Percentiles rank a stretch among this genome's conserved stretches.
These are phyloP conservation scores for Haliclona indistincta DNA, from an alignment of 37 sponge, comb jelly and placozoan genomes.

Conservation along the genomic window DNA sequence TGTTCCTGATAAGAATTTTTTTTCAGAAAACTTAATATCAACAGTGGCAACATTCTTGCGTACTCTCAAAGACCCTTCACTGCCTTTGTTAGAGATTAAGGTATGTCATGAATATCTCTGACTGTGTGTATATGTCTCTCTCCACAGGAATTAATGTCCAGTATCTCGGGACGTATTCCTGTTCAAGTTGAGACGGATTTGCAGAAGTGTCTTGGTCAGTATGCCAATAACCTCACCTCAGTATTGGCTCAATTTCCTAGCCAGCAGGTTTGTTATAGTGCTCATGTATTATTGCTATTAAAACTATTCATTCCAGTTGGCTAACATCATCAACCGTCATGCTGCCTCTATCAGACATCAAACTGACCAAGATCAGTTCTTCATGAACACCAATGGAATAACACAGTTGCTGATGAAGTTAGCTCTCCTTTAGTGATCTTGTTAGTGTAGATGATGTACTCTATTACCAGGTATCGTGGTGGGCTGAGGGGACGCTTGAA, in stretches of 20 bases:
- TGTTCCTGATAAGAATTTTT: slow-evolving; percentile 37
- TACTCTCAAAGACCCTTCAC: slow-evolving; percentile 58
- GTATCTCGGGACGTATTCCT: slow-evolving; percentile 76
- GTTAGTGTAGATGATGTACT: not conserved
- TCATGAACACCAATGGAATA: slow-evolving; percentile 75
- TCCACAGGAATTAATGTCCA: slow-evolving; percentile 83
- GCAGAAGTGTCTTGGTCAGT: slow-evolving; percentile 62
- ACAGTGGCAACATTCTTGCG: slow-evolving; percentile 18
- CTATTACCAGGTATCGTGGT: slow-evolving; percentile 51
- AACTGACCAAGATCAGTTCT: slow-evolving; percentile 76
- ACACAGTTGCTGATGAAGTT: slow-evolving; percentile 71
- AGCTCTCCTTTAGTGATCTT: slow-evolving; percentile 1
- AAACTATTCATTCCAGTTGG: slow-evolving; percentile 34
- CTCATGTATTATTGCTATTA: not conserved
- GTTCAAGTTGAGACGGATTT: slow-evolving; percentile 65
- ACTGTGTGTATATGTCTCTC: slow-evolving; percentile 13
- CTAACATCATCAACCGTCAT: slow-evolving; percentile 71
- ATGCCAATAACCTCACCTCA: slow-evolving; percentile 85
- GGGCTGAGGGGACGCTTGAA: slow-evolving; percentile 80
- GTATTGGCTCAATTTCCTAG: slow-evolving; percentile 89
- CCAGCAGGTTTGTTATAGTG: slow-evolving; percentile 38
- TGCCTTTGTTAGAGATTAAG: slow-evolving; percentile 77
- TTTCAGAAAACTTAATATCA: slow-evolving; percentile 23
- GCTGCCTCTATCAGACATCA: slow-evolving; percentile 56
- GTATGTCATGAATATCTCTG: slow-evolving; percentile 4